Evolutionary conservation across 2,888 invertebrate species (phyloP).

Genomic region (Cacoxenus indagator): DNA sequence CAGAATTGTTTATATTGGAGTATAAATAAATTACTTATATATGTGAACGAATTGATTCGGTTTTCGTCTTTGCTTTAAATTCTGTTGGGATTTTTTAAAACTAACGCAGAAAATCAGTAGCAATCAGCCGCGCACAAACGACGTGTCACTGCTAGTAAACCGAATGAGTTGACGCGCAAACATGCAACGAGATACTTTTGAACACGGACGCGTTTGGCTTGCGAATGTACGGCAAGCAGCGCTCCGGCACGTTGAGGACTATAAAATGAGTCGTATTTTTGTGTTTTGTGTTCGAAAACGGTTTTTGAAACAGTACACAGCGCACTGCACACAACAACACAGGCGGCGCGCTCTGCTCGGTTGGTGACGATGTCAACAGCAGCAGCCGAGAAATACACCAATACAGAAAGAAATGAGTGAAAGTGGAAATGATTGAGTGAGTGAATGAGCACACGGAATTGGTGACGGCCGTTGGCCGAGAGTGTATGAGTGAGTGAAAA

Average conservation of each 20-base stretch:
- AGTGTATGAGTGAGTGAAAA: background rate
- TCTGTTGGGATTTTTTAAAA: too few species aligned
- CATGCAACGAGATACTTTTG: constrained; percentile 29
- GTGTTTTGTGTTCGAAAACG: constrained; percentile 32
- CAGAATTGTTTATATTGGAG: constrained; percentile 58
- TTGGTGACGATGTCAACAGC: background rate
- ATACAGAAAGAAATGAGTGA: background rate
- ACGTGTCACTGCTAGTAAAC: too few species aligned
- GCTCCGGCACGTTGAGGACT: constrained; percentile 41
- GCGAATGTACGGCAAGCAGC: constrained; percentile 32
- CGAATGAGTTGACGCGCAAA: constrained; percentile 24
- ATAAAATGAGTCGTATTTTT: constrained; percentile 45
- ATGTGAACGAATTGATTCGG: too few species aligned
- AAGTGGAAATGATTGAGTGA: background rate
- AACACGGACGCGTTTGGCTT: constrained; percentile 27
- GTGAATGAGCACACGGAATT: background rate
- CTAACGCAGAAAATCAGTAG: too few species aligned
- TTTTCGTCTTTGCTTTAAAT: too few species aligned
- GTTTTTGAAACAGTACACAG: constrained; percentile 8
- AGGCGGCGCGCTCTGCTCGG: constrained; percentile 11
- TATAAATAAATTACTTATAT: constrained; percentile 58
- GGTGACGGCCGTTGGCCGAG: background rate
- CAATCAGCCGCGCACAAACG: too few species aligned
- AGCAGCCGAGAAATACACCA: background rate
- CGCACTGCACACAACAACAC: background rate